Conservation (phyloP, 2,888 invertebrate genomes). For the Andrena bicolor region DNA sequence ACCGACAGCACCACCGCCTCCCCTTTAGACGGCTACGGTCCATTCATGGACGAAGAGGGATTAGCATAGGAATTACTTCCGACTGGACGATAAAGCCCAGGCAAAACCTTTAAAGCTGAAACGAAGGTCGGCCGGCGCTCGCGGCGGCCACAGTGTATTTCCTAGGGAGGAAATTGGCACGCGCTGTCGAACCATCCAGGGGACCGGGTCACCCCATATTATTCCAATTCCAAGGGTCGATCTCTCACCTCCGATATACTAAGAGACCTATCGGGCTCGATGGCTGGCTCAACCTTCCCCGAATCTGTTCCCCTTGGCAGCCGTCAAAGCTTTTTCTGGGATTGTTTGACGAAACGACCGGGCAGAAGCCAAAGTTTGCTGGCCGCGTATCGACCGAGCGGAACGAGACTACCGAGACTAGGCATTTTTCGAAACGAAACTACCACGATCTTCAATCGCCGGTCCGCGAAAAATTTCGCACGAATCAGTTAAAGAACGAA, state of each 20-base stretch:
- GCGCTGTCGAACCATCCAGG: constrained; percentile 43
- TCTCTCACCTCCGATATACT: constrained; percentile 31
- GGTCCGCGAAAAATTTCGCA: too few relatives aligned
- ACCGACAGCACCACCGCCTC: background rate
- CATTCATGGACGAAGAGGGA: constrained; percentile 76
- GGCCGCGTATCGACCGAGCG: background rate
- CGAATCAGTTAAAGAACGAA: too few relatives aligned
- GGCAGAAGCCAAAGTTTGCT: constrained; percentile 6
- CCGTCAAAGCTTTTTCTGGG: background rate
- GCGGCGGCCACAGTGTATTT: constrained; percentile 47
- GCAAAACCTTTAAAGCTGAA: constrained; percentile 69
- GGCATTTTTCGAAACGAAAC: background rate
- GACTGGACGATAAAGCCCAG: constrained; percentile 67
- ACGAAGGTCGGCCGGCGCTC: constrained; percentile 44
- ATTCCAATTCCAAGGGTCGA: constrained; percentile 56
- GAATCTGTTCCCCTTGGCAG: constrained; percentile 11
- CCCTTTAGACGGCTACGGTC: constrained; percentile 38
- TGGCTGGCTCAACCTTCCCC: constrained; percentile 15
- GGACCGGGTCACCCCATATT: constrained; percentile 38
- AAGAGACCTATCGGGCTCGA: constrained; percentile 26
- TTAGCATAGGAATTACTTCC: constrained; percentile 81
- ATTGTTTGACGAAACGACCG: constrained; percentile 45
- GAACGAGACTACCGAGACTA: background rate
- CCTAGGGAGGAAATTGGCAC: constrained; percentile 62
- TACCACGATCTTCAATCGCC: too few relatives aligned